A percentile compares a stretch with the other conserved stretches of the same genome.
Conservation (phyloP, 2,888 invertebrate genomes). For the Drosophila percnosoma region DNA sequence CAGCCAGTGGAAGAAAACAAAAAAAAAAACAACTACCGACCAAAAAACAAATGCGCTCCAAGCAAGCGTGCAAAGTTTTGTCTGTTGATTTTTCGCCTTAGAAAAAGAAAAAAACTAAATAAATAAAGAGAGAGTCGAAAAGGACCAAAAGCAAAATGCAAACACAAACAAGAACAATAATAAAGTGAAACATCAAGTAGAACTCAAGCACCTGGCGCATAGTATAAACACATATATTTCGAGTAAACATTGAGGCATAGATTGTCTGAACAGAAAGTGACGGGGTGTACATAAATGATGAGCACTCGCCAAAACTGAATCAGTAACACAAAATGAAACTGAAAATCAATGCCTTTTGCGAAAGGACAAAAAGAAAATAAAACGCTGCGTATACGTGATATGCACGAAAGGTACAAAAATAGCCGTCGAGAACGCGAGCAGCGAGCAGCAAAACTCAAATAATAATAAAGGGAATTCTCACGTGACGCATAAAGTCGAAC, state of each 20-base stretch:
- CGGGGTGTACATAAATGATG: constrained; percentile 32
- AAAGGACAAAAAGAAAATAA: constrained; percentile 19
- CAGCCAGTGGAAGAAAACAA: constrained; percentile 42
- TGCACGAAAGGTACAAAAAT: constrained; percentile 50
- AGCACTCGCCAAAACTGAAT: constrained; percentile 8
- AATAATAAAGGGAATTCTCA: constrained; percentile 79
- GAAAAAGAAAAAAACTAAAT: constrained; percentile 5
- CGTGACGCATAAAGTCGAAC: constrained; percentile 74
- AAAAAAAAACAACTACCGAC: neutral
- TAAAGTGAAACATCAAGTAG: constrained; percentile 29
- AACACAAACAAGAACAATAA: constrained; percentile 34
- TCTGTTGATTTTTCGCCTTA: constrained; percentile 53
- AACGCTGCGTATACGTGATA: constrained; percentile 72
- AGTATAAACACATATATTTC: neutral
- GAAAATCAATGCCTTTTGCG: constrained; percentile 68
- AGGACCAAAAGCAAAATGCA: constrained; percentile 23
- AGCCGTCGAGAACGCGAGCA: constrained; percentile 11
- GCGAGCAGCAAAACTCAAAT: constrained; percentile 57
- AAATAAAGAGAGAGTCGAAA: neutral
- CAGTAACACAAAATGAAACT: constrained; percentile 14
- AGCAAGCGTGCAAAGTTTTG: constrained; percentile 44
- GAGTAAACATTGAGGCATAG: constrained; percentile 26
- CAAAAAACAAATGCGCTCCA: constrained; percentile 18
- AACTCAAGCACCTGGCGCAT: constrained; percentile 23
- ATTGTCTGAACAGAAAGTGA: constrained; percentile 29